Base-by-base conservation (phyloP, 1,140 invertebrate genomes). In the Drosophila saltans region DNA sequence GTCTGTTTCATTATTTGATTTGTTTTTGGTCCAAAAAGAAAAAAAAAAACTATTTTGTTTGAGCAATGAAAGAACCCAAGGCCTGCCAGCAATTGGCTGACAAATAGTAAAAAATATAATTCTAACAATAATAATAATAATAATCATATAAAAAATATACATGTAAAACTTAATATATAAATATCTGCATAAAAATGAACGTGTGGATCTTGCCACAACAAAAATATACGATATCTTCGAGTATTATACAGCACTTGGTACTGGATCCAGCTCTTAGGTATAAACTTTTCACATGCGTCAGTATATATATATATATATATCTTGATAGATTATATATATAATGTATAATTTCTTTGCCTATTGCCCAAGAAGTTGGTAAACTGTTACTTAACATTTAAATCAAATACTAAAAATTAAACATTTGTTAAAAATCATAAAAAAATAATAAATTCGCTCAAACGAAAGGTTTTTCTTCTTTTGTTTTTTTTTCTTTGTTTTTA, bases 371-470 rank as follows among this genome's bases (percentile, higher is more conserved):
- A 52, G 36, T 36, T 6, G 45, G 45, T 60, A 65, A 78, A 67
- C 57, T 66, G 60, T 36, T 61, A n/a, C 72, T 81, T 86, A 58
- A 43, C 9, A 78, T 61, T 69, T 41, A 69, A 75, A 72, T 66
- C 72, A 73, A 70, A 81, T 84, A 74, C 66, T 70, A 75, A 81
- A 75, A 86, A 72, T 36, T 81, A 67, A 55, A 63, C 71, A 16
- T 56, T 24, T 36, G 6, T 21, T 21, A 24, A 73, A 69, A 66
- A 78, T 61, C 21, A 66, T 70, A 75, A 70, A 73, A 70, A 74
- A 86, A 79, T 86, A 90, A 89, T 91, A 91, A 91, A 91, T 91
- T 91, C 83, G 75, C 69, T 91, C 61, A 55, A 84, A 81, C 83
- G 88, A 91, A 90, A 90, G 80, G 82, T 88, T 90, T 66, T 45